These are phyloP conservation scores for Heliangelus exortis DNA, from an alignment of 2,797 vertebrate species.

Conservation along the genomic window DNA sequence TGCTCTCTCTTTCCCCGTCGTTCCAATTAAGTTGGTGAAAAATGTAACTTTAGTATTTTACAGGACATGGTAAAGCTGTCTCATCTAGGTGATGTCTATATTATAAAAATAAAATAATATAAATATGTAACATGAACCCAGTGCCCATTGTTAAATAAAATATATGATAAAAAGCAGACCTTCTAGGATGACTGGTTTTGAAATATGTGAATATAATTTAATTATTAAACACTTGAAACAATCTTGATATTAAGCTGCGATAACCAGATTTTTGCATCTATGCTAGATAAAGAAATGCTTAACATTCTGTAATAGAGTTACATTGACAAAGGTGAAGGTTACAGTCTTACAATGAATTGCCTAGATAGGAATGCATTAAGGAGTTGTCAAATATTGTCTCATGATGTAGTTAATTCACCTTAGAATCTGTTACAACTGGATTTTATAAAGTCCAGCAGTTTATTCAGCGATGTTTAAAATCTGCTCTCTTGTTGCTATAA, in stretches of 20 bases:
- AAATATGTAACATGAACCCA: slow-evolving; percentile 83
- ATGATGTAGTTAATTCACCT: slow-evolving; percentile 65
- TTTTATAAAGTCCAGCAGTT: slow-evolving; percentile 75
- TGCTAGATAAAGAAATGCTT: slow-evolving; percentile 76
- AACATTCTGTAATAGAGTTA: slow-evolving; percentile 76
- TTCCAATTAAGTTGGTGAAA: slow-evolving; percentile 78
- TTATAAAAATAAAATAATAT: slow-evolving; percentile 85
- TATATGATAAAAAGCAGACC: slow-evolving; percentile 80
- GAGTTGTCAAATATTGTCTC: slow-evolving; percentile 75
- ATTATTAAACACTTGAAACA: slow-evolving; percentile 79
- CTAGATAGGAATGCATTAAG: slow-evolving; percentile 74
- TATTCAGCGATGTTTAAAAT: slow-evolving; percentile 66
- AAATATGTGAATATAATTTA: slow-evolving; percentile 80
- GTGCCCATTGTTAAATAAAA: slow-evolving; percentile 82
- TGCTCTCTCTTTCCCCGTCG: slow-evolving; percentile 70
- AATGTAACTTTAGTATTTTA: slow-evolving; percentile 81
- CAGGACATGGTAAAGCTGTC: slow-evolving; percentile 80
- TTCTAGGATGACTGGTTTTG: slow-evolving; percentile 78
- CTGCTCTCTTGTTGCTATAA: slow-evolving; percentile 49
- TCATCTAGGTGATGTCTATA: slow-evolving; percentile 83
- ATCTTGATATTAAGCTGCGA: slow-evolving; percentile 75
- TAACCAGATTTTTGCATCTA: slow-evolving; percentile 76
- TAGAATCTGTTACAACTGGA: slow-evolving; percentile 66
- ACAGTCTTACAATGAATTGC: slow-evolving; percentile 75
- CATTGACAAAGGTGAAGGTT: slow-evolving; percentile 76